These are phyloP conservation scores for Nestor notabilis DNA, from an alignment of 2,113 vertebrate species.

Conservation along the genomic window DNA sequence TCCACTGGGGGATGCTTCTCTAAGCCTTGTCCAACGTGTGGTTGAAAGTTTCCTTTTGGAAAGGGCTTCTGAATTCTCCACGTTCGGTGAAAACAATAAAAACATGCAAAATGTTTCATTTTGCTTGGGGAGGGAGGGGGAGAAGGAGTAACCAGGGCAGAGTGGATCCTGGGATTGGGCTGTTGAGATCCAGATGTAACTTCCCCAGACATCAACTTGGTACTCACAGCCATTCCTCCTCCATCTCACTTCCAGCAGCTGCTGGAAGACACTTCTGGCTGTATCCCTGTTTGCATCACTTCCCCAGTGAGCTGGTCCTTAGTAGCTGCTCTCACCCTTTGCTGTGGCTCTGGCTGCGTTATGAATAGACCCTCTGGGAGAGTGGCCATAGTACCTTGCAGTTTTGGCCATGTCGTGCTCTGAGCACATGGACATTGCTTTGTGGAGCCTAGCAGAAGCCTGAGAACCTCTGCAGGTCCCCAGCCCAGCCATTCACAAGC, in stretches of 20 bases:
- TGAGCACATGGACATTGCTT: fast-evolving
- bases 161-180: not conserved
- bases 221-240: not conserved
- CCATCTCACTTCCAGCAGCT: not conserved
- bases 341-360: not conserved
- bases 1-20: not conserved
- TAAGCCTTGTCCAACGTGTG: not conserved
- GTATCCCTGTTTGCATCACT: not conserved
- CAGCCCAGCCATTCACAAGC: not conserved
- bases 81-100: not conserved
- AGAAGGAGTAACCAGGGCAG: not conserved
- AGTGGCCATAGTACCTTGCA: not conserved
- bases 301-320: not conserved
- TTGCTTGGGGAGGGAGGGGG: not conserved
- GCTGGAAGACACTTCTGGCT: not conserved
- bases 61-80: not conserved
- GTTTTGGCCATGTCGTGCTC: fast-evolving
- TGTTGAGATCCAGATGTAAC: not conserved
- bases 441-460: not conserved
- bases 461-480: not conserved
- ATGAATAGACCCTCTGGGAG: not conserved
- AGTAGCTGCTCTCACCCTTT: not conserved
- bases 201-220: not conserved
- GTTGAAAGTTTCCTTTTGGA: not conserved
- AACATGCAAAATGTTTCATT: not conserved